Conservation (phyloP, 1,140 invertebrate species). For the Theocolax elegans region DNA sequence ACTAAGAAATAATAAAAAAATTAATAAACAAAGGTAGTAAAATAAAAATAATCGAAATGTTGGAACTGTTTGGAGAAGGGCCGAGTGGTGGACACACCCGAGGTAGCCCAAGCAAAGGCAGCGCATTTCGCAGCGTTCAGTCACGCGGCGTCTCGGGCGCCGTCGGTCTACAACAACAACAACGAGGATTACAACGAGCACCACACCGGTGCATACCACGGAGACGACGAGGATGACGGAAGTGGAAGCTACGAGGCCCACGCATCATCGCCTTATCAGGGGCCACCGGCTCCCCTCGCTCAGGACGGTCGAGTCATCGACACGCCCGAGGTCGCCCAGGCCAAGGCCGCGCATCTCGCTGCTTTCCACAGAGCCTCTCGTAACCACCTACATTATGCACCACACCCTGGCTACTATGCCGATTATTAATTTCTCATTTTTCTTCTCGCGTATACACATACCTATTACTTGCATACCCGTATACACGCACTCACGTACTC, state of each 20-base stretch:
- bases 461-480: too few species aligned
- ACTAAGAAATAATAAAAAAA: too few species aligned
- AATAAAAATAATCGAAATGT: too few species aligned
- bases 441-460: too few species aligned
- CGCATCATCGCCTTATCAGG: constrained; percentile 26
- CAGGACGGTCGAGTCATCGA: constrained; percentile 68
- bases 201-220: neutral
- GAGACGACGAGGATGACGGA: neutral
- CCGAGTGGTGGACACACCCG: constrained; percentile 54
- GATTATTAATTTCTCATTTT: neutral
- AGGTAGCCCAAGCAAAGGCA: constrained; percentile 55
- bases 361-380: constrained; percentile 58
- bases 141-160: constrained; percentile 33
- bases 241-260: neutral
- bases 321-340: constrained; percentile 70
- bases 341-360: constrained; percentile 68
- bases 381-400: constrained; percentile 22
- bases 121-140: constrained; percentile 51
- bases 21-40: too few species aligned
- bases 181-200: neutral
- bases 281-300: constrained; percentile 37
- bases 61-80: too few species aligned
- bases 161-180: constrained; percentile 4
- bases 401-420: constrained; percentile 15
- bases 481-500: too few species aligned